Percentiles rank a stretch among this genome's conserved stretches.
phyloP scores from a whole-genome alignment of 1,140 invertebrate genomes.

The Latrodectus geometricus region DNA sequence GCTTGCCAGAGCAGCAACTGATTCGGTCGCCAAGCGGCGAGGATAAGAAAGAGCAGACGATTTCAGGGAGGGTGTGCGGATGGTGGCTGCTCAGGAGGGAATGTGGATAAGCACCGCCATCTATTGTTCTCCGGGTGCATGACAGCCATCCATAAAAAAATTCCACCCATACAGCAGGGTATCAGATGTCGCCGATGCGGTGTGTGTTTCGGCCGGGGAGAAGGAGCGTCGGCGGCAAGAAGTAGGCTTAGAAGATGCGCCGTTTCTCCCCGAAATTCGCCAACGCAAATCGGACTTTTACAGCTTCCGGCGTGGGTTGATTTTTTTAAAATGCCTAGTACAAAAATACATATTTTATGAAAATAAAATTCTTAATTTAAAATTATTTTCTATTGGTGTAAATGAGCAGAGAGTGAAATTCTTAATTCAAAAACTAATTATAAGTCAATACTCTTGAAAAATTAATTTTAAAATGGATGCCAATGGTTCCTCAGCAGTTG shows the following conservation, averaged over 20 bases:
- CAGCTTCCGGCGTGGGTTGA: background rate
- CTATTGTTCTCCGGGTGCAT: constrained; percentile 45
- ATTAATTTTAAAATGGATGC: too few species aligned
- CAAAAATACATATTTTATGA: too few species aligned
- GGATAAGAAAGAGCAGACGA: constrained; percentile 16
- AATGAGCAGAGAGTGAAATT: too few species aligned
- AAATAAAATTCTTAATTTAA: too few species aligned
- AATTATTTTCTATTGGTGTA: too few species aligned
- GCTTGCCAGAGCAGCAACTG: background rate
- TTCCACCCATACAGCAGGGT: background rate
- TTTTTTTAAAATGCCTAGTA: too few species aligned
- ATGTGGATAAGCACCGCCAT: constrained; percentile 51
- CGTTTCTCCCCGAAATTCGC: background rate
- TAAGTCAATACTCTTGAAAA: too few species aligned
- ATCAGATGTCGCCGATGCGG: constrained; percentile 29
- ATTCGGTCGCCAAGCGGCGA: background rate
- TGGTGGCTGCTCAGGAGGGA: background rate
- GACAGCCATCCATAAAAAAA: constrained; percentile 11
- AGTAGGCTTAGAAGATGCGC: constrained; percentile 20
- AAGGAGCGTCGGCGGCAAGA: background rate
- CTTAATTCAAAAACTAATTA: too few species aligned
- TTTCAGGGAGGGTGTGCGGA: background rate
- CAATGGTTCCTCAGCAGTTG: too few species aligned
- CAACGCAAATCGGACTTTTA: background rate
- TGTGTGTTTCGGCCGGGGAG: background rate